Evolutionary conservation across 2,888 invertebrate species (phyloP).

Genomic region (Allolobophora icterica): DNA sequence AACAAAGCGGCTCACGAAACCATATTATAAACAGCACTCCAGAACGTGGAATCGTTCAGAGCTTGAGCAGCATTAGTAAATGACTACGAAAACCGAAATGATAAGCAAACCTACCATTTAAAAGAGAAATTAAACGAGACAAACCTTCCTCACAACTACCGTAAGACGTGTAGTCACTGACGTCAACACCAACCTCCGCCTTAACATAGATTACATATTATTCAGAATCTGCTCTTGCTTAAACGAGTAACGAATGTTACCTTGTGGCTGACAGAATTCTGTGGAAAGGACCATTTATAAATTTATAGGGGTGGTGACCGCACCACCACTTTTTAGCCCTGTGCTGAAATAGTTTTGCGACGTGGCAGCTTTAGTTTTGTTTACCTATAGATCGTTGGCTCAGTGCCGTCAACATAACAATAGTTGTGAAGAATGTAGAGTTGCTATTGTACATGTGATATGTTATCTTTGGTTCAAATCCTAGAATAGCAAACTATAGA

Average conservation of each 20-base stretch:
- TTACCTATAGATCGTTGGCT: too few species aligned
- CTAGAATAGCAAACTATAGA: too few species aligned
- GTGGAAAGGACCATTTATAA: too few species aligned
- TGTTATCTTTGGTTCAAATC: too few species aligned
- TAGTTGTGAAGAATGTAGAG: too few species aligned
- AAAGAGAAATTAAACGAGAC: neutral
- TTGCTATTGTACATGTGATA: too few species aligned
- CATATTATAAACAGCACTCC: neutral
- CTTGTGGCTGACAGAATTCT: neutral
- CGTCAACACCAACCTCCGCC: neutral
- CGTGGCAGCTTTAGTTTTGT: too few species aligned
- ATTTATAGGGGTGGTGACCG: too few species aligned
- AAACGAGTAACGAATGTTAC: neutral
- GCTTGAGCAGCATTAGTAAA: neutral
- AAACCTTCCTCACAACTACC: neutral
- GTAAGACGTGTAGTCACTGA: neutral
- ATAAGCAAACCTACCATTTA: neutral
- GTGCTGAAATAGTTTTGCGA: too few species aligned
- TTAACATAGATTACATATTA: neutral
- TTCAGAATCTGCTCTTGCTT: neutral
- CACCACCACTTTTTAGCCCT: too few species aligned
- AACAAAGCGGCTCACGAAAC: neutral
- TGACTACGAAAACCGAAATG: neutral
- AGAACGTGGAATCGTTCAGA: neutral
- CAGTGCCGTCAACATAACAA: too few species aligned